A percentile compares a stretch with the other conserved stretches of the same genome.
Evolutionary conservation across 2,797 vertebrate genomes (phyloP).

Genomic region (Propithecus perrieri): DNA sequence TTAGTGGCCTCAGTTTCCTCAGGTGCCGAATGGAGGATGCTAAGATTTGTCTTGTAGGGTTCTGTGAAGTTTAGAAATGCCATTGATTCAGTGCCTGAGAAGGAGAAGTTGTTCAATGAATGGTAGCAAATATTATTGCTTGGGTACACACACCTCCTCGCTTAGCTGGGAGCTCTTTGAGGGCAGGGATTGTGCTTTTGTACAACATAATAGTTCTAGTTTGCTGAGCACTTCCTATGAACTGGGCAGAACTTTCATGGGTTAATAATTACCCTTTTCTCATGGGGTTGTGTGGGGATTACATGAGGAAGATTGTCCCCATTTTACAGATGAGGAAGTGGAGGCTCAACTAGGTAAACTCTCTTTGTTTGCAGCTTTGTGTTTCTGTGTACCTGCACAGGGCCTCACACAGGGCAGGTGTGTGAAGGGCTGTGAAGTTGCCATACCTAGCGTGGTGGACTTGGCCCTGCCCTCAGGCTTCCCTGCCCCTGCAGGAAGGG

Average conservation of each 20-base stretch:
- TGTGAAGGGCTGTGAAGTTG: background rate
- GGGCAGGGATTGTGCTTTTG: background rate
- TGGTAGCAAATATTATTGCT: background rate
- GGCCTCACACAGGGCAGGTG: background rate
- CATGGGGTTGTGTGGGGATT: background rate
- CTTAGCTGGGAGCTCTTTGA: background rate
- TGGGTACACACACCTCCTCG: background rate
- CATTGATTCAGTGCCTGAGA: background rate
- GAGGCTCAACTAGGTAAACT: background rate
- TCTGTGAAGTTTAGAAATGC: background rate
- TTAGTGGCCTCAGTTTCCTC: background rate
- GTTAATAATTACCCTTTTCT: background rate
- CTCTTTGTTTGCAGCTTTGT: background rate
- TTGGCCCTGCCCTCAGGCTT: background rate
- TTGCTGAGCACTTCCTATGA: background rate
- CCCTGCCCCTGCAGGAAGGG: background rate
- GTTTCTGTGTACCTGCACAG: background rate
- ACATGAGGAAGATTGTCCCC: background rate
- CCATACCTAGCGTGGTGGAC: background rate
- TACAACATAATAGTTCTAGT: background rate
- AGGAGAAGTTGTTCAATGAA: background rate
- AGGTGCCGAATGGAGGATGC: background rate
- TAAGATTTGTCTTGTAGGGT: background rate
- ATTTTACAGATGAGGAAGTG: background rate
- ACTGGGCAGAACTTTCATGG: background rate